Percentiles rank a stretch among this genome's conserved stretches.
phyloP scores from a whole-genome alignment of 1,140 invertebrate species.

The Harlomillsia oculata region DNA sequence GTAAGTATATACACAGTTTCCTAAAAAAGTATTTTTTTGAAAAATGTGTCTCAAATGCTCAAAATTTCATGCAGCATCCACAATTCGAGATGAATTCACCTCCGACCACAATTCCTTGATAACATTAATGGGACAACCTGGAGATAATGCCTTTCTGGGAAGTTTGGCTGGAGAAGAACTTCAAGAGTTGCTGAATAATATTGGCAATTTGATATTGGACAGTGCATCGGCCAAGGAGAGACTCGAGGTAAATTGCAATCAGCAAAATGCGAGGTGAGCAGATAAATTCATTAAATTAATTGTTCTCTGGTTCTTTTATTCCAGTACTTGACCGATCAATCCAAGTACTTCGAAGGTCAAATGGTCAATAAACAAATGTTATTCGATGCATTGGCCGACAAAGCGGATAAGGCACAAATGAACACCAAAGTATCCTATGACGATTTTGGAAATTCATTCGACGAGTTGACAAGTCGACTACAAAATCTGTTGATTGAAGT shows the following conservation, averaged over 20 bases:
- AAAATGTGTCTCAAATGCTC: too few relatives aligned
- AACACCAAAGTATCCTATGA: constrained; percentile 60
- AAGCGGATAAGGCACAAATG: constrained; percentile 55
- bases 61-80: too few relatives aligned
- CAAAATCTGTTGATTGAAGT: constrained; percentile 54
- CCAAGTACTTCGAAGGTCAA: constrained; percentile 35
- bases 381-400: constrained; percentile 56
- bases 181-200: constrained; percentile 22
- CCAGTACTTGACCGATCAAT: constrained; percentile 14
- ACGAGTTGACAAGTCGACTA: constrained; percentile 51
- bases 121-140: too few relatives aligned
- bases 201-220: constrained; percentile 20
- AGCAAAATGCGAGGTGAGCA: neutral
- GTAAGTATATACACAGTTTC: too few relatives aligned
- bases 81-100: too few relatives aligned
- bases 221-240: constrained; percentile 2
- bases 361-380: constrained; percentile 56
- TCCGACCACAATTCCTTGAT: too few relatives aligned
- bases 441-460: constrained; percentile 55
- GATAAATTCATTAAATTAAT: neutral
- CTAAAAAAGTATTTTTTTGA: too few relatives aligned
- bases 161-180: constrained; percentile 14
- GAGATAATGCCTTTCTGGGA: too few relatives aligned
- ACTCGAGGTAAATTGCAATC: constrained; percentile 14
- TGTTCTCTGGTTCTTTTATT: neutral